Conservation (phyloP, 1,140 invertebrate species). For the Episyrphus balteatus region DNA sequence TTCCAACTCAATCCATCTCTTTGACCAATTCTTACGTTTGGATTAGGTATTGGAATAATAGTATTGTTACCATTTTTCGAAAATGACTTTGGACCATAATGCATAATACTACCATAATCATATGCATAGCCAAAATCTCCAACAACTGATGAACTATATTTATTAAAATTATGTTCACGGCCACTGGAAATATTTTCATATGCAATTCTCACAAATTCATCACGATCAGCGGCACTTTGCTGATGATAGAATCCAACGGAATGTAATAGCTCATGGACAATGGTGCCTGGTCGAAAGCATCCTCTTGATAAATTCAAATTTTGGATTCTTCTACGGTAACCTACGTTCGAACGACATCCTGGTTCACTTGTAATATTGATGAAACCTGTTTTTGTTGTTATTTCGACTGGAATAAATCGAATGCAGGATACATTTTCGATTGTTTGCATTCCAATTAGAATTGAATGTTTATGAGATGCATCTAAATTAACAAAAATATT, state of each 20-base stretch:
- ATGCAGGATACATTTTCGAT: conserved; percentile 12
- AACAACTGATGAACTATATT: conserved; percentile 34
- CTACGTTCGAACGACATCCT: conserved; percentile 41
- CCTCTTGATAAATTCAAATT: conserved; percentile 32
- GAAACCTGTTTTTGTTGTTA: conserved; percentile 12
- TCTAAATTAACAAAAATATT: conserved; percentile 4
- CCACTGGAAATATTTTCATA: conserved; percentile 55
- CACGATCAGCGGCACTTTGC: conserved; percentile 57
- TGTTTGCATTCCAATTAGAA: conserved; percentile 16
- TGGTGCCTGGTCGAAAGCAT: conserved; percentile 38
- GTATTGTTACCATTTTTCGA: conserved; percentile 57
- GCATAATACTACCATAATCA: conserved; percentile 58
- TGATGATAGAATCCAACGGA: conserved; percentile 59
- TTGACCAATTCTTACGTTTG: conserved; percentile 38
- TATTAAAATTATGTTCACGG: conserved; percentile 44
- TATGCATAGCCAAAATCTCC: conserved; percentile 42
- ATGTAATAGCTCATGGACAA: conserved; percentile 58
- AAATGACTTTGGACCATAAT: conserved; percentile 58
- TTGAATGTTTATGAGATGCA: conserved; percentile 13
- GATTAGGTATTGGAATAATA: conserved; percentile 42
- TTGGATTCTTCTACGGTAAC: conserved; percentile 38
- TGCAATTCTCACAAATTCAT: conserved; percentile 53
- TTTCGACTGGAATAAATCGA: conserved; percentile 6
- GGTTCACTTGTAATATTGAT: conserved; percentile 34
- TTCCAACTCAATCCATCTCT: conserved; percentile 40